Evolutionary conservation across 2,888 invertebrate genomes (phyloP).

Genomic region (Eupithecia vulgata): DNA sequence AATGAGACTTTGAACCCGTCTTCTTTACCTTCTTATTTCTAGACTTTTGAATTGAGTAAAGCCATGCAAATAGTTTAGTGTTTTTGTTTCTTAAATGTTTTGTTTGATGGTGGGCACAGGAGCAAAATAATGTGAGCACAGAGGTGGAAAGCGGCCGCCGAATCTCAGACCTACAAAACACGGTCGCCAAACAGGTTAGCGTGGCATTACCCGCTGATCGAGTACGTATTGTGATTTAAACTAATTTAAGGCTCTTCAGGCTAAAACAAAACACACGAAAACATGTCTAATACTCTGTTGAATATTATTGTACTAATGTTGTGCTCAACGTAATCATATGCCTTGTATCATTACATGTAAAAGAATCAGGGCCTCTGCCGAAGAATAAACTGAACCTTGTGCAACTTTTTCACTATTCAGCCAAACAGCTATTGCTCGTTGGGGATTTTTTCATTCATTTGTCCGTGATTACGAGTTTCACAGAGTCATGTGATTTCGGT

Average conservation of each 20-base stretch:
- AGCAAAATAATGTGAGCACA: slow-evolving; percentile 76
- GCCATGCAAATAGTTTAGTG: slow-evolving; percentile 32
- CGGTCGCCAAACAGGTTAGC: slow-evolving; percentile 92
- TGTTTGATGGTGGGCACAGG: slow-evolving; percentile 72
- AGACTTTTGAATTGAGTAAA: slow-evolving; percentile 22
- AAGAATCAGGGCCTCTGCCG: too few species aligned
- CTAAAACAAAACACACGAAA: not conserved
- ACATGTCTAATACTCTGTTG: not conserved
- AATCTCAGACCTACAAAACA: slow-evolving; percentile 92
- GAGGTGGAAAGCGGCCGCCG: slow-evolving; percentile 76
- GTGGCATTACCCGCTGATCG: slow-evolving; percentile 23
- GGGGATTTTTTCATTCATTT: not conserved
- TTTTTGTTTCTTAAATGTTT: slow-evolving; percentile 57
- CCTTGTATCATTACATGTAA: not conserved
- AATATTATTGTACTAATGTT: not conserved
- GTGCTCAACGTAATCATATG: not conserved
- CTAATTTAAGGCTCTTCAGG: not conserved
- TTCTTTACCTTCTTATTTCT: not conserved
- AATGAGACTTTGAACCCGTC: not conserved
- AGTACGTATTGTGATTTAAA: slow-evolving; percentile 39
- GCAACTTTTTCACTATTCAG: not conserved
- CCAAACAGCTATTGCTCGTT: not conserved
- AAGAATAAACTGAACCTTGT: too few species aligned
- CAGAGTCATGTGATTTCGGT: not conserved
- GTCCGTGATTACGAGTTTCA: not conserved